Conservation (phyloP, 2,797 vertebrate genomes). For the Centroberyx gerrardi region DNA sequence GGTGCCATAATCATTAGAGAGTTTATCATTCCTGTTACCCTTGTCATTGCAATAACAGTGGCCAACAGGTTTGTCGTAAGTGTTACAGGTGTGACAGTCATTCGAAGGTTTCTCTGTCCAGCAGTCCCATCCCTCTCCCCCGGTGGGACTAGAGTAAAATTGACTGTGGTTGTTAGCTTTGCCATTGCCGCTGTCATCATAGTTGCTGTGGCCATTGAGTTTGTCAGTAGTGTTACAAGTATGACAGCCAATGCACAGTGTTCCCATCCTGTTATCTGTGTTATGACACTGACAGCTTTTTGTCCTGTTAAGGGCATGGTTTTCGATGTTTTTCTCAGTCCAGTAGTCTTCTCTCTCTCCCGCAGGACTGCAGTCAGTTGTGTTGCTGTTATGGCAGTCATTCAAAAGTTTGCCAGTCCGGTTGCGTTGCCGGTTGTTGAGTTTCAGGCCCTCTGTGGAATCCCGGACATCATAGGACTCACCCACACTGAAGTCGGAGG, state of each 20-base stretch:
- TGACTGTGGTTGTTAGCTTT: neutral
- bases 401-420: neutral
- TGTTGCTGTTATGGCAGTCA: neutral
- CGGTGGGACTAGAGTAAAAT: neutral
- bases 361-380: neutral
- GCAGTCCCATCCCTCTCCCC: constrained; percentile 16
- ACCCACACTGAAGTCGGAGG: neutral
- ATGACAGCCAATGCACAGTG: neutral
- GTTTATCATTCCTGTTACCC: neutral
- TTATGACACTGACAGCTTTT: constrained; percentile 6
- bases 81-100: constrained; percentile 25
- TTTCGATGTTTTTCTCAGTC: constrained; percentile 17
- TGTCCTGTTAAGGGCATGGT: constrained; percentile 10
- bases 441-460: neutral
- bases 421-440: neutral
- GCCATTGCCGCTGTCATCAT: neutral
- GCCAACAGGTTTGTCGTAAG: neutral
- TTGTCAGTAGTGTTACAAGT: constrained; percentile 9
- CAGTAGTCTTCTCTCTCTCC: neutral
- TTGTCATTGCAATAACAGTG: neutral
- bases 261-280: neutral
- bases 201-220: constrained; percentile 2
- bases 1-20: neutral
- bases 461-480: neutral
- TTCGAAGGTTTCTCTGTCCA: neutral